Base-by-base conservation (phyloP, 2,113 vertebrate species). In the Hippocampus zosterae region DNA sequence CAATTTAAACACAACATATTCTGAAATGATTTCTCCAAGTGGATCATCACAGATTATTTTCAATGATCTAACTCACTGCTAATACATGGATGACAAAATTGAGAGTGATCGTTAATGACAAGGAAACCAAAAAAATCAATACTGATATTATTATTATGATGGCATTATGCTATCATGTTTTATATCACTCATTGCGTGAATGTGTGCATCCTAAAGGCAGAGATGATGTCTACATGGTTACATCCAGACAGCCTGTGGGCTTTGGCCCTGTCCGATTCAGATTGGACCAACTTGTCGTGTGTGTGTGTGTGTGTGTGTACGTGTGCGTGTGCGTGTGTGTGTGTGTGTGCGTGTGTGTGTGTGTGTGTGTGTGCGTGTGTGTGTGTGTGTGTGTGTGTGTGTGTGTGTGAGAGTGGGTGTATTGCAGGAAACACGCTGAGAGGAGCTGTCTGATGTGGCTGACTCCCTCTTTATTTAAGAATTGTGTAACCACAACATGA, bases 241-340 rank as follows among this genome's bases (percentile, higher is more conserved):
- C 79, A 78, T 52, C 81, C 77, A 78, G 82, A 80, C 73, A 73
- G 74, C 84, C 80, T 81, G 53, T 0, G 75, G 81, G 81, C 68
- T 71, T 83, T 82, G 76, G 78, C 80, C 78, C 83, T 81, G 82
- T 72, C 75, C 64, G 42, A 86, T 80, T 84, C 69, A 57, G 72
- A 78, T 77, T 67, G 70, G 81, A 73, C 79, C 83, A 73, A 81
- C 81, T 80, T 82, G 79, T 81, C 72, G n/a, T 44, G 61, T 76
- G 69, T 29, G 29, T 3, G 2, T 29, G 29, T 29, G 27, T 29
- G 27, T 29, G 27, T 29, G 27, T 29, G 27, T 29, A 3, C 3
- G 27, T 29, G 27, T 29, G 27, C 3, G 27, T 29, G 27, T 29
- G 27, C 3, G 27, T 29, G 27, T 29, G 27, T 29, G 27, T 29